Evolutionary conservation across 2,888 invertebrate genomes (phyloP).

Genomic region (Drosophila mimetica): DNA sequence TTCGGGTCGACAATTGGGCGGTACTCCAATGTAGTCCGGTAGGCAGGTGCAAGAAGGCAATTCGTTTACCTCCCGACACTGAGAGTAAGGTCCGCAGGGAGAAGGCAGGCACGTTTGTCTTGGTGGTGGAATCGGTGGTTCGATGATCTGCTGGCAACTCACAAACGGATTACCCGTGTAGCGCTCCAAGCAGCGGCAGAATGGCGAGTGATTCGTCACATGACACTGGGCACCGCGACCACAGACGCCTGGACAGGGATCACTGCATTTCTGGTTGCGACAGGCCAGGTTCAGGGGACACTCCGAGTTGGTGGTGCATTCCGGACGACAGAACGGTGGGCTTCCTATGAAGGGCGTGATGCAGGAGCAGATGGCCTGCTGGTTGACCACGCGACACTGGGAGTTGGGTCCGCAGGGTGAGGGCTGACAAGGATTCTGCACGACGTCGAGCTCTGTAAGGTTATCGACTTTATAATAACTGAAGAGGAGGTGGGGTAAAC

Average conservation of each 20-base stretch:
- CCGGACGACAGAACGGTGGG: constrained; percentile 89
- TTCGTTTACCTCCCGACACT: constrained; percentile 88
- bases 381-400: constrained; percentile 89
- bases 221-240: constrained; percentile 90
- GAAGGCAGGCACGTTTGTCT: constrained; percentile 88
- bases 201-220: constrained; percentile 91
- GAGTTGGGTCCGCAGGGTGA: constrained; percentile 94
- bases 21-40: constrained; percentile 87
- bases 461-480: neutral
- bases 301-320: constrained; percentile 90
- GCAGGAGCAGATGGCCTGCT: constrained; percentile 90
- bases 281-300: constrained; percentile 90
- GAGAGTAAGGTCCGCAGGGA: constrained; percentile 88
- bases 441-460: constrained; percentile 72
- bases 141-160: constrained; percentile 85
- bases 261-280: constrained; percentile 88
- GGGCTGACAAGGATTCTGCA: constrained; percentile 86
- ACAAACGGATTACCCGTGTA: constrained; percentile 89
- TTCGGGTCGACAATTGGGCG: constrained; percentile 91
- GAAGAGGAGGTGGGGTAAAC: neutral
- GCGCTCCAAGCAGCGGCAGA: constrained; percentile 88
- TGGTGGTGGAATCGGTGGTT: constrained; percentile 84
- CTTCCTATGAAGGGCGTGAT: constrained; percentile 87
- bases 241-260: constrained; percentile 91
- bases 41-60: constrained; percentile 87